Base-by-base conservation (phyloP, 30 jellyfish, hydroid and myxozoan genomes). In the Pelagia noctiluca region DNA sequence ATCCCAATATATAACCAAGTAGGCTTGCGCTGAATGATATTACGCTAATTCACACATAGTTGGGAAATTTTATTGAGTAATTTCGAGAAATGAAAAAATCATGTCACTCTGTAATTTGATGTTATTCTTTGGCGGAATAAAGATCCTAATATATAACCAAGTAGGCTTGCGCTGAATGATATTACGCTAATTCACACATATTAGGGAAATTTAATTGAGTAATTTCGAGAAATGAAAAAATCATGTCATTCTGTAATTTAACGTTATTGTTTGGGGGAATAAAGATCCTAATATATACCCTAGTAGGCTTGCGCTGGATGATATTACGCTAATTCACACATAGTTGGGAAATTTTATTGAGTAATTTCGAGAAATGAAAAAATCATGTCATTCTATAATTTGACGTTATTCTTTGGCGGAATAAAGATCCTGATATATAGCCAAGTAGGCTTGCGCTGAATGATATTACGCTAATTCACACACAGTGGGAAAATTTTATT, bases 131-230 rank as follows among this genome's bases (percentile, higher is more conserved):
- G 57, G 57, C 57, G 57, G 57, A 42, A 42, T 42, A 42, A 42
- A 42, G 57, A 42, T 8, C 57, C 8, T 42, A 42, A 16, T 8
- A 42, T 42, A 42, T 42, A 42, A 8, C 57, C 57, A 5, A 42
- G 57, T 42, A 42, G 57, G 57, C 57, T 42, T 42, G 57, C 57
- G 57, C 57, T 42, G 57, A 42, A 5, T 42, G 57, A 42, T 42
- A 5, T 42, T 42, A 42, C 57, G 12, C 57, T 42, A 42, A 42
- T 5, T 42, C 57, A 42, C 57, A 42, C 16, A 42, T 42, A 42
- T 8, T 42, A 8, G 57, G 57, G 57, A 42, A 42, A 42, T 42
- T 42, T 42, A 5, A 42, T 42, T 42, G 57, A 42, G 57, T 42
- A 42, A 42, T 42, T 42, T 42, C 16, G 57, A 42, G 16, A 42